These are phyloP conservation scores for Recurvirostra avosetta DNA, from an alignment of 2,113 vertebrate species.

Conservation along the genomic window DNA sequence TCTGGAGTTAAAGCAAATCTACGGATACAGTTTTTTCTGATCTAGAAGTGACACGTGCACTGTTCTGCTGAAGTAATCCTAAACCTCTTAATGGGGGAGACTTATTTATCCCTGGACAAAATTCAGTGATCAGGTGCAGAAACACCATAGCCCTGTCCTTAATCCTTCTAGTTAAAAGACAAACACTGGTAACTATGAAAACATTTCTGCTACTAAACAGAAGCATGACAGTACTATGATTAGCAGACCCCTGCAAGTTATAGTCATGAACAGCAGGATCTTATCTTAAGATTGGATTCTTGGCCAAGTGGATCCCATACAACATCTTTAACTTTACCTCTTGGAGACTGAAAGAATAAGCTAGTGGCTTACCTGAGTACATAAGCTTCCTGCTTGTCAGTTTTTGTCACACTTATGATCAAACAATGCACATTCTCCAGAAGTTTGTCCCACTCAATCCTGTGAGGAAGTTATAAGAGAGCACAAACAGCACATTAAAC, in stretches of 20 bases:
- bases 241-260: not conserved
- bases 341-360: not conserved
- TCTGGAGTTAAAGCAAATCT: not conserved
- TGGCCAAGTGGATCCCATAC: not conserved
- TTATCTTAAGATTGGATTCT: not conserved
- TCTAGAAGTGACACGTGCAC: not conserved
- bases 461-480: constrained; percentile 42
- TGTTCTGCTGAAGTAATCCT: not conserved
- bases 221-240: not conserved
- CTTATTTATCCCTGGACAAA: not conserved
- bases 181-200: not conserved
- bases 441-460: constrained; percentile 99
- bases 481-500: not conserved
- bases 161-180: not conserved
- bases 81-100: not conserved
- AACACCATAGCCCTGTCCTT: not conserved
- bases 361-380: constrained; percentile 92
- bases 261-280: not conserved
- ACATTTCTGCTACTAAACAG: not conserved
- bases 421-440: constrained; percentile 99
- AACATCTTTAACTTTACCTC: not conserved
- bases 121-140: not conserved
- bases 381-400: constrained; percentile 99
- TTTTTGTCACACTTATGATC: constrained; percentile 99
- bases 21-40: not conserved